These are phyloP conservation scores for Tapirus indicus DNA, from an alignment of 2,797 vertebrate genomes.

Conservation along the genomic window DNA sequence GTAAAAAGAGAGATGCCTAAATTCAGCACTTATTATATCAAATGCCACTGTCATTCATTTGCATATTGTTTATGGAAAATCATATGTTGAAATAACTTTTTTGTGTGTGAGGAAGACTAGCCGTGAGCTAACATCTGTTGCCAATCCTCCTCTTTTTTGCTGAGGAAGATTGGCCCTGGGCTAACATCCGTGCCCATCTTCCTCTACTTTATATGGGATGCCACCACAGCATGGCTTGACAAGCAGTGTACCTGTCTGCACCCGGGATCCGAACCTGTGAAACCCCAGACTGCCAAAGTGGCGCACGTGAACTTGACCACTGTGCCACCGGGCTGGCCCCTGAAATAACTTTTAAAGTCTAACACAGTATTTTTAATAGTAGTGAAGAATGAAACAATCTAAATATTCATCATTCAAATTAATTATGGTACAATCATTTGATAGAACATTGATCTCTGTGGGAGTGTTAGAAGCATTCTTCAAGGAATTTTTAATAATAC, in stretches of 20 bases:
- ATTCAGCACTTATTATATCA: not conserved
- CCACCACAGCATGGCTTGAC: too few relatives aligned
- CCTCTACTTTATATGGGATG: too few relatives aligned
- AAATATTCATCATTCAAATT: constrained; percentile 26
- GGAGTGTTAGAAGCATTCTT: not conserved
- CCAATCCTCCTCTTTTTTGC: too few relatives aligned
- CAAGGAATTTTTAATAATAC: not conserved
- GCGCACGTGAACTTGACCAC: too few relatives aligned
- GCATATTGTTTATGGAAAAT: not conserved
- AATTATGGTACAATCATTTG: not conserved
- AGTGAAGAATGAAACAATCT: not conserved
- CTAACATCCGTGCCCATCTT: too few relatives aligned
- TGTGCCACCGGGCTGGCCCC: too few relatives aligned
- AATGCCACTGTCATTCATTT: constrained; percentile 23
- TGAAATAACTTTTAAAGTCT: constrained; percentile 3
- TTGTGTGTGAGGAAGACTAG: too few relatives aligned
- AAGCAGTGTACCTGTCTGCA: too few relatives aligned
- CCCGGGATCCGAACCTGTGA: too few relatives aligned
- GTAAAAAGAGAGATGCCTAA: not conserved
- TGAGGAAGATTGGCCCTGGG: too few relatives aligned
- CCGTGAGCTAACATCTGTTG: too few relatives aligned
- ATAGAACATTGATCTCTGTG: not conserved
- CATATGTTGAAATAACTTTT: constrained; percentile 6
- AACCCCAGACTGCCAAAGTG: too few relatives aligned
- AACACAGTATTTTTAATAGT: not conserved